A percentile compares a stretch with the other conserved stretches of the same genome.
Evolutionary conservation across 2,113 vertebrate species (phyloP).

Genomic region (Mola mola): DNA sequence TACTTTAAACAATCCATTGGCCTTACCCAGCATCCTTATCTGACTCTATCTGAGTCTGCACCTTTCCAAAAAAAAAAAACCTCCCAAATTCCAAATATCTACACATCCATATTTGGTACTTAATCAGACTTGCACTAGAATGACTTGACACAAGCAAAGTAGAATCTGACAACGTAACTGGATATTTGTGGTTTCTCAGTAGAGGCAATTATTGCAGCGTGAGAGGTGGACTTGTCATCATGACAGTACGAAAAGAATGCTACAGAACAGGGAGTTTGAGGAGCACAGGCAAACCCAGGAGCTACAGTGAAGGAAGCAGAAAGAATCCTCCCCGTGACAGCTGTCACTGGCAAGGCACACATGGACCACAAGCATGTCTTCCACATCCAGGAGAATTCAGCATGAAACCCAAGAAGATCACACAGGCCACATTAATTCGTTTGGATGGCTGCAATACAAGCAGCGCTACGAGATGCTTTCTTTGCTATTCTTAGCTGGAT

Average conservation of each 20-base stretch:
- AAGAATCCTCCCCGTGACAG: conserved; percentile 56
- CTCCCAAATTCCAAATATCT: conserved; percentile 13
- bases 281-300: conserved; percentile 6
- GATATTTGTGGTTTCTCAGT: conserved; percentile 52
- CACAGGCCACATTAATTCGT: conserved; percentile 42
- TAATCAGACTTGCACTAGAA: conserved; percentile 27
- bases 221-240: conserved; percentile 39
- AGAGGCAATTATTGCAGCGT: conserved; percentile 34
- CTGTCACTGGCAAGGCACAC: conserved; percentile 51
- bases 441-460: conserved; percentile 38
- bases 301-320: conserved; percentile 33
- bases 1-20: no score
- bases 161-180: conserved; percentile 37
- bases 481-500: conserved; percentile 65
- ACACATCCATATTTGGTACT: conserved; percentile 53
- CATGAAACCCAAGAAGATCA: conserved; percentile 65
- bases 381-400: conserved; percentile 46
- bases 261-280: conserved; percentile 20
- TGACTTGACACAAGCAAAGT: conserved; percentile 41
- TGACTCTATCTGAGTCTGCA: neutral
- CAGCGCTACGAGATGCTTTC: conserved; percentile 32
- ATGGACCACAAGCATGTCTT: conserved; percentile 39
- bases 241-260: conserved; percentile 42
- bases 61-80: conserved; percentile 25
- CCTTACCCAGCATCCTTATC: conserved; percentile 10